Evolutionary conservation across 30 jellyfish, hydroid and myxozoan species (phyloP), one percentile per base, ranked within the genome.

Genomic region (Hydractinia symbiolongicarpus): DNA sequence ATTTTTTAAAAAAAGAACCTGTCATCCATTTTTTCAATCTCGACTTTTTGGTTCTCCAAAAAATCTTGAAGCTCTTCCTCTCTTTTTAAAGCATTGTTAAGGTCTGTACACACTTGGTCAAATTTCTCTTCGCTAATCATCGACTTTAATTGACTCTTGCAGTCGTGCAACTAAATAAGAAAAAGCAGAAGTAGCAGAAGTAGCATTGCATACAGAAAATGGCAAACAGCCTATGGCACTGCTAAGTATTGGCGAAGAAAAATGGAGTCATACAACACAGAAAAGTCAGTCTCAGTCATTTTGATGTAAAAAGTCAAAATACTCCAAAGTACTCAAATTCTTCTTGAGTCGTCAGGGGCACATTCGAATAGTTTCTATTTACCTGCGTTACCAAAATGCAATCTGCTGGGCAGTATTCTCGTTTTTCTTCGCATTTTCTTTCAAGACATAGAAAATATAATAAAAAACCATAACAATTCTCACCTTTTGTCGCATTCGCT

Each of bases 11-110:
- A 64, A 13, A 64, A 1, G n/a, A 15, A 89, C 96, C 94, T 89
- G 61, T 84, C 82, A 54, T 82, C 89, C 83, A 89, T 79, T 20
- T 75, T 82, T 74, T 89, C 85, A 68, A 89, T 70, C 78, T 89
- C 87, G 15, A 72, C 78, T 13, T 90, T 84, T 21, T 89, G 90
- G 17, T 83, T 88, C 66, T 76, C 86, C 50, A 89, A 70, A 56
- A 83, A 70, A 10, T 69, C 55, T 53, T 83, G 87, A 7, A 90
- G 86, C 81, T 83, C 76, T 64, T 81, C 95, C 58, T 89, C 94
- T 72, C 90, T 53, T 73, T 79, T 78, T 82, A 89, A 10, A 4
- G 95, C 94, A 82, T 49, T 40, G 21, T 74, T 89, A 70, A 89
- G 81, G 19, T 83, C 89, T 44, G 50, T 67, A 7, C 87, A 81